Percentiles rank a stretch among this genome's conserved stretches.
Evolutionary conservation across 2,888 invertebrate species (phyloP).

Genomic region (Tetragonisca angustula): DNA sequence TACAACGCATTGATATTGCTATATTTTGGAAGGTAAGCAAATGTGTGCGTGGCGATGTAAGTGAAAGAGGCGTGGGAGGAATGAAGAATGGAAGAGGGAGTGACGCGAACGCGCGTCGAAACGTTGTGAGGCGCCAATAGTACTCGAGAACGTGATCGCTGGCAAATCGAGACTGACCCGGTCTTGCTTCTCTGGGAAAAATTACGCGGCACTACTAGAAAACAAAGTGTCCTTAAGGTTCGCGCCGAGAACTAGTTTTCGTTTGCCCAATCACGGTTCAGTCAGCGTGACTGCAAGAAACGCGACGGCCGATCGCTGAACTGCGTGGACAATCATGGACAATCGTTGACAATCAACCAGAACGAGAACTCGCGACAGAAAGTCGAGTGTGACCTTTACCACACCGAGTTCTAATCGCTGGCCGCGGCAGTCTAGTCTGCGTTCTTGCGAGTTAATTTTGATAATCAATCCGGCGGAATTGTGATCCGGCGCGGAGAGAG

Average conservation of each 20-base stretch:
- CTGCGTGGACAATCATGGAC: conserved; percentile 32
- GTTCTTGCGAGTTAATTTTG: background rate
- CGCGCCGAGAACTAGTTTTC: conserved; percentile 5
- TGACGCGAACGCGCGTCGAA: background rate
- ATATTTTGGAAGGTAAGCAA: background rate
- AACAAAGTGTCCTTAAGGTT: conserved; percentile 84
- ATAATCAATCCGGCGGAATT: background rate
- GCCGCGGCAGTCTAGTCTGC: background rate
- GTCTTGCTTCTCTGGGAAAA: conserved; percentile 51
- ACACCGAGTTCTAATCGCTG: background rate
- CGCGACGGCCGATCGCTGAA: background rate
- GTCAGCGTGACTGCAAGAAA: conserved; percentile 1
- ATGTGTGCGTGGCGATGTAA: background rate
- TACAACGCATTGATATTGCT: background rate
- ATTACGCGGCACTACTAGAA: conserved; percentile 73
- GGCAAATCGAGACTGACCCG: background rate
- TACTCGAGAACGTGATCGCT: background rate
- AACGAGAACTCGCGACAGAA: background rate
- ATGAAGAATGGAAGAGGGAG: background rate
- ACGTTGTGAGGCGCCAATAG: background rate
- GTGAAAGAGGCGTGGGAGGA: background rate
- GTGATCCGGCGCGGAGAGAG: background rate
- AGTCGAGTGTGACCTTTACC: background rate
- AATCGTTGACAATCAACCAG: conserved; percentile 64
- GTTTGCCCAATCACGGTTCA: conserved; percentile 1